These are phyloP conservation scores for Luperina testacea DNA, from an alignment of 2,888 invertebrate species.

Conservation along the genomic window DNA sequence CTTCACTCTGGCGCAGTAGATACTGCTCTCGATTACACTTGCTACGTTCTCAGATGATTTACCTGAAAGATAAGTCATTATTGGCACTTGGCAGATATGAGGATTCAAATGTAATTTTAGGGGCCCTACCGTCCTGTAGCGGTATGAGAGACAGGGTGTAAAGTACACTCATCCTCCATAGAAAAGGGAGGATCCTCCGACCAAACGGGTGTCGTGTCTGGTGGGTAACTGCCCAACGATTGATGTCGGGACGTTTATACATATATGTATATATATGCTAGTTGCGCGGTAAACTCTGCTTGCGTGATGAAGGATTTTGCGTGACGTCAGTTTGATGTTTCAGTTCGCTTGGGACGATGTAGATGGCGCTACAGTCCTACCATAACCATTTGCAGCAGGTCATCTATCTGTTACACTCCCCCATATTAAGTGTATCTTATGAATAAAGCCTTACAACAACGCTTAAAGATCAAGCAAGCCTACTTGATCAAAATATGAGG, in stretches of 20 bases:
- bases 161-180: too few relatives aligned
- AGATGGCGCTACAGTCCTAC: too few relatives aligned
- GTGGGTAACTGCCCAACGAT: background rate
- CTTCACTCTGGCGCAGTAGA: constrained; percentile 83
- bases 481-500: background rate
- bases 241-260: background rate
- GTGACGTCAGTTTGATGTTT: background rate
- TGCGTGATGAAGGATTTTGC: background rate
- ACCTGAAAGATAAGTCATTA: constrained; percentile 56
- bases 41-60: constrained; percentile 79
- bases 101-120: background rate
- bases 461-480: background rate
- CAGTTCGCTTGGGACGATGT: background rate
- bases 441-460: background rate
- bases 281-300: background rate
- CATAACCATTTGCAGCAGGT: background rate
- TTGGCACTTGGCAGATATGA: background rate
- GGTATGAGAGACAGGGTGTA: too few relatives aligned
- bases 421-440: background rate
- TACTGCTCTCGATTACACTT: constrained; percentile 80
- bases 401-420: background rate
- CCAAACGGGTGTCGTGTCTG: background rate
- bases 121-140: background rate
- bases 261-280: too few relatives aligned
- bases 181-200: background rate